phyloP scores from a whole-genome alignment of 2,113 vertebrate species.

The Rhinogobius similis region DNA sequence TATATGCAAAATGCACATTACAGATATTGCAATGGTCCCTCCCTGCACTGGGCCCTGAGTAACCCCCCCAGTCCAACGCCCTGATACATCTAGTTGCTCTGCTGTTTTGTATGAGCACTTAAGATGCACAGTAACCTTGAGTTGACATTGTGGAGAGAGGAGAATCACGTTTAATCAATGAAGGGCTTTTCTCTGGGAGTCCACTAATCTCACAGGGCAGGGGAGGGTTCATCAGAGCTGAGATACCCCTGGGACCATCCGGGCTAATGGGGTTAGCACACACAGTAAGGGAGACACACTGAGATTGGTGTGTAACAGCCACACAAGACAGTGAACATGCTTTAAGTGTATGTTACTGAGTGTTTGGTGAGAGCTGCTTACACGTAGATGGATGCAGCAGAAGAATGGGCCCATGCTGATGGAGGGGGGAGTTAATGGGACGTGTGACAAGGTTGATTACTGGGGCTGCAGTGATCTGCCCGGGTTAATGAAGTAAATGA shows the following conservation, averaged over 20 bases:
- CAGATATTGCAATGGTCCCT: no score
- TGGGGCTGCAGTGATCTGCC: slow-evolving; percentile 64
- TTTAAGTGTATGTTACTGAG: slow-evolving; percentile 15
- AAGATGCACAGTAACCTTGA: slow-evolving; percentile 62
- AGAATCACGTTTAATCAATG: slow-evolving; percentile 67
- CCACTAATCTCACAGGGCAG: slow-evolving; percentile 75
- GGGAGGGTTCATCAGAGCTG: slow-evolving; percentile 66
- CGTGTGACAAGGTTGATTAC: slow-evolving; percentile 73
- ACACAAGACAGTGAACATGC: slow-evolving; percentile 15
- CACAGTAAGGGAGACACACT: slow-evolving; percentile 21
- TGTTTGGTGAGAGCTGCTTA: slow-evolving; percentile 8
- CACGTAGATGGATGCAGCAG: slow-evolving; percentile 20
- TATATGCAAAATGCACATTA: no score
- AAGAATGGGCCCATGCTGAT: slow-evolving; percentile 50
- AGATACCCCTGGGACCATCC: slow-evolving; percentile 62
- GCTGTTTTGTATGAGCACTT: slow-evolving; percentile 5
- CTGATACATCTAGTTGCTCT: slow-evolving; percentile 1
- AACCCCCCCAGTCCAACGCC: no score
- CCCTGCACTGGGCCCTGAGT: no score
- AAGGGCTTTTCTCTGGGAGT: slow-evolving; percentile 72
- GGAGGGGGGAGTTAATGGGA: slow-evolving; percentile 71
- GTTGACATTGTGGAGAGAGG: slow-evolving; percentile 66
- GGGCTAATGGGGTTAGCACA: slow-evolving; percentile 66
- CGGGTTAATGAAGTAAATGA: slow-evolving; percentile 74
- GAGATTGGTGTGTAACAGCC: slow-evolving; percentile 12